These are phyloP conservation scores for Phrynocephalus guinanensis DNA, from an alignment of 2,797 vertebrate genomes.

Conservation along the genomic window DNA sequence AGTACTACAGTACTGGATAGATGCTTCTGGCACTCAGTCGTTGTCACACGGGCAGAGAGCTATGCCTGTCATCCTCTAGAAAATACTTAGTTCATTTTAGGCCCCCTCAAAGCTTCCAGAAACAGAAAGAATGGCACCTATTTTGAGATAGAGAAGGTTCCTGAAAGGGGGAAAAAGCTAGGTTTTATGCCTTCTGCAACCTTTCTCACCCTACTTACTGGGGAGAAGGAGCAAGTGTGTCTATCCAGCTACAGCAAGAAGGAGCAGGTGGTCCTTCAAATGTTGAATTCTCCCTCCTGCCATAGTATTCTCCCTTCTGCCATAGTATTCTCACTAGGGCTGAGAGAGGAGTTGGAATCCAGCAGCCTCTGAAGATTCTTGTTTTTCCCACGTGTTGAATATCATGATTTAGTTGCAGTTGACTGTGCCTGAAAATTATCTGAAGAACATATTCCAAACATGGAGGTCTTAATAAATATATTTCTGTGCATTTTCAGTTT, in stretches of 20 bases:
- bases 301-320: neutral
- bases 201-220: too few species aligned
- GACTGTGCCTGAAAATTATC: neutral
- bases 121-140: neutral
- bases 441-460: neutral
- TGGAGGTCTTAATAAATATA: neutral
- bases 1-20: too few species aligned
- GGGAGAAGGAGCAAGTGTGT: neutral
- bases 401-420: neutral
- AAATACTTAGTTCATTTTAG: neutral
- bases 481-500: neutral
- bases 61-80: neutral
- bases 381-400: neutral
- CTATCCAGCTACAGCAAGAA: neutral
- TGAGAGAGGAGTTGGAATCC: neutral
- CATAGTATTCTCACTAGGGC: neutral
- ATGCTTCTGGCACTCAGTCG: too few species aligned
- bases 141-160: neutral
- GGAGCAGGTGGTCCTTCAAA: neutral
- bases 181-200: too few species aligned
- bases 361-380: neutral
- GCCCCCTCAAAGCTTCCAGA: neutral
- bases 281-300: neutral
- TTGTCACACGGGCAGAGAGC: too few species aligned
- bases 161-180: too few species aligned